These are phyloP conservation scores for Drosophila emarginata DNA, from an alignment of 2,888 invertebrate species.

Conservation along the genomic window DNA sequence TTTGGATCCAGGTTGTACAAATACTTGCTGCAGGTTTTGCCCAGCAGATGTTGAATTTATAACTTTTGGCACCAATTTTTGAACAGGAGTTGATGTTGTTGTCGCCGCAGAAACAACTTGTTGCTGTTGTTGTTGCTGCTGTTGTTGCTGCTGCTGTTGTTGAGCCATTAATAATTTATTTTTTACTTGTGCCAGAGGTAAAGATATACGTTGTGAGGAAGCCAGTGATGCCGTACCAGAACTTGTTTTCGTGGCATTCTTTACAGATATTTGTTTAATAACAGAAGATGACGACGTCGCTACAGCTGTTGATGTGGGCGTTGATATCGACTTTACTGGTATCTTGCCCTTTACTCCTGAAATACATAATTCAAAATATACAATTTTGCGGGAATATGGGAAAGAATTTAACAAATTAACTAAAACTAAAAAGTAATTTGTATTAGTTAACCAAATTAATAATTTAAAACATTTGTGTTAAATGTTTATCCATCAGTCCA, in stretches of 20 bases:
- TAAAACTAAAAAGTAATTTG: not conserved
- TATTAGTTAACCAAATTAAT: not conserved
- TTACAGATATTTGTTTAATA: conserved; percentile 79
- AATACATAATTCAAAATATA: not conserved
- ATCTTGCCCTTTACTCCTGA: conserved; percentile 56
- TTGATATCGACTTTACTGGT: conserved; percentile 57
- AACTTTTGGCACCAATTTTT: conserved; percentile 68
- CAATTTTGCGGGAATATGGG: not conserved
- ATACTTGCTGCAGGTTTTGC: conserved; percentile 79
- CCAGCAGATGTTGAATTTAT: conserved; percentile 45
- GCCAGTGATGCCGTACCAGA: conserved; percentile 61
- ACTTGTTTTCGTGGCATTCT: conserved; percentile 72
- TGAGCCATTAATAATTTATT: conserved; percentile 65
- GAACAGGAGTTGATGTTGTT: conserved; percentile 51
- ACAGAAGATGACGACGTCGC: conserved; percentile 44
- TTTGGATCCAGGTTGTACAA: conserved; percentile 81
- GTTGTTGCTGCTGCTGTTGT: conserved; percentile 60
- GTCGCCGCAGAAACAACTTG: conserved; percentile 13
- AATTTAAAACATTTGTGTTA: not conserved
- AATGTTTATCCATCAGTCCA: not conserved
- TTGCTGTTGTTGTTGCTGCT: conserved; percentile 16
- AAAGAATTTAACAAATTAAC: not conserved
- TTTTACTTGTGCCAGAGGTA: conserved; percentile 67
- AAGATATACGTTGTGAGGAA: conserved; percentile 55
- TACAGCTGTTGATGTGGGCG: conserved; percentile 36